Base-by-base conservation (phyloP, 2,888 invertebrate species). In the Drosophila colorata region DNA sequence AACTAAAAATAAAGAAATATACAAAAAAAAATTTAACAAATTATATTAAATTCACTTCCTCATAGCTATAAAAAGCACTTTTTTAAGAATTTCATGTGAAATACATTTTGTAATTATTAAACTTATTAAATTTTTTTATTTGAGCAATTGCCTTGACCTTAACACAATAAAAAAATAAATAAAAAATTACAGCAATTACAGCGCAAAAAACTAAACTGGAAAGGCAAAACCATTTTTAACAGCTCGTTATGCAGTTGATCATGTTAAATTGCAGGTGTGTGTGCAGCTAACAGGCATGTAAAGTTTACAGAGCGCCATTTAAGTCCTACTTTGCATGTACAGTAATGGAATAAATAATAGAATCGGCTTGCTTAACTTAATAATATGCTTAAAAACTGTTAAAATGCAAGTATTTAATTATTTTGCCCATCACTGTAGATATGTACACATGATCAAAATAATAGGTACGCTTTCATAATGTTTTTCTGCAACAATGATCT, bases 81-180 rank as follows among this genome's bases (percentile, higher is more conserved):
- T 69, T 43, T 78, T n/a, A 74, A 49, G 71, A 70, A 75, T 74
- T 74, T 69, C 31, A 53, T 35, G 49, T 55, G 20, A 20, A 28
- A 14, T 14, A 47, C 53, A 5, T 33, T 48, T 49, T 80, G 68
- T 83, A 87, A 85, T 90, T 87, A 82, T 60, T 71, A 79, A 74
- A 58, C 75, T 71, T n/a, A n/a, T n/a, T n/a, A n/a, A n/a, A n/a
- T 77, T 87, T 86, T 53, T 33, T 33, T 33, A 1, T 33, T 33
- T 33, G 11, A 89, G 80, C 82, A 80, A 57, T 73, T 74, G 74
- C 90, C 91, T 90, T 90, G 90, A 90, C 90, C 90, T 90, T 90
- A 90, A 89, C 90, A 90, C 90, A 87, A 81, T 83, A 85, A 89
- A 87, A 81, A 75, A n/a, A n/a, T n/a, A n/a, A n/a, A n/a, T n/a